Evolutionary conservation across 1,140 invertebrate species (phyloP).

Genomic region (Papilio helenus): DNA sequence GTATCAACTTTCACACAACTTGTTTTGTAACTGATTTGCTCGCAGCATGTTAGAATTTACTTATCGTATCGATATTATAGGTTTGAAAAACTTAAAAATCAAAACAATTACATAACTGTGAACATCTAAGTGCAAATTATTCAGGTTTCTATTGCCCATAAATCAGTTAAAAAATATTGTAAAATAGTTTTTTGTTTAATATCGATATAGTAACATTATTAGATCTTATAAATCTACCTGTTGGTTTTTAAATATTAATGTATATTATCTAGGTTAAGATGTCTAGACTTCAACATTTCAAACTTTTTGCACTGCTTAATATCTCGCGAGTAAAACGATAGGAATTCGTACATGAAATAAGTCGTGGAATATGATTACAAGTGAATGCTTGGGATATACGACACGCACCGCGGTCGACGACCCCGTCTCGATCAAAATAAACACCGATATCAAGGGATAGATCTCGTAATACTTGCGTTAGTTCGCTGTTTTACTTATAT

Average conservation of each 20-base stretch:
- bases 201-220: no score
- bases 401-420: slow-evolving; percentile 32
- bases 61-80: background rate
- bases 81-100: background rate
- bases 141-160: background rate
- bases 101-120: background rate
- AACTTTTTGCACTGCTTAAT: background rate
- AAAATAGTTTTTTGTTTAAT: no score
- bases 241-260: no score
- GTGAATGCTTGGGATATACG: slow-evolving; percentile 36
- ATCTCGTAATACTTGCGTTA: slow-evolving; percentile 1
- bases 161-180: no score
- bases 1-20: slow-evolving; percentile 30
- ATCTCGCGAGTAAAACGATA: slow-evolving; percentile 8
- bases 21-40: slow-evolving; percentile 21
- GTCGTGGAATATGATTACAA: slow-evolving; percentile 34
- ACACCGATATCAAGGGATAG: slow-evolving; percentile 1
- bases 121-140: background rate
- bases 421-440: slow-evolving; percentile 38
- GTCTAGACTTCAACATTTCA: background rate
- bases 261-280: background rate
- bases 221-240: no score
- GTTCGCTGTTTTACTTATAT: background rate
- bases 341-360: slow-evolving; percentile 32
- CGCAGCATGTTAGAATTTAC: slow-evolving; percentile 22